A percentile compares a stretch with the other conserved stretches of the same genome.
phyloP scores from a whole-genome alignment of 2,797 vertebrate genomes.

The Falco rusticolus region DNA sequence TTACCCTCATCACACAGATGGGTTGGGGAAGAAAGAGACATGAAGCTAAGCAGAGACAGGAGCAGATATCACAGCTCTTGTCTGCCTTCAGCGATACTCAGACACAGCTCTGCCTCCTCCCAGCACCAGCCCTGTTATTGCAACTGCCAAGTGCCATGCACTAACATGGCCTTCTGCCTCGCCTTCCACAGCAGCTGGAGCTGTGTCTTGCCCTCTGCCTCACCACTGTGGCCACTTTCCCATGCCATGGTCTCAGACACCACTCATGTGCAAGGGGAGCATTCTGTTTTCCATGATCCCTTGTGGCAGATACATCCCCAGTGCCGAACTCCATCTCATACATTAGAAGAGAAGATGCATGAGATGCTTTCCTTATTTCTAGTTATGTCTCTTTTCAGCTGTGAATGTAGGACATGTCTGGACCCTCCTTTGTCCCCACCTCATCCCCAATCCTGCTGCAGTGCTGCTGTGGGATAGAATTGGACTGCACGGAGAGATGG shows the following conservation, averaged over 20 bases:
- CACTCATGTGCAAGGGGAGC: not conserved
- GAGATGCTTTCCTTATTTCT: not conserved
- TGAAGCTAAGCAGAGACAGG: not conserved
- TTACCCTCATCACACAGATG: not conserved
- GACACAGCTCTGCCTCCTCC: not conserved
- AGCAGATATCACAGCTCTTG: not conserved
- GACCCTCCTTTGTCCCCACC: not conserved
- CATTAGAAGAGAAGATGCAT: not conserved
- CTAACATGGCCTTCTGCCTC: not conserved
- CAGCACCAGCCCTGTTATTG: not conserved
- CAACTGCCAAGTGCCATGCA: not conserved
- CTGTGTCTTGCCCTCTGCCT: not conserved
- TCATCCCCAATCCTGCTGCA: not conserved
- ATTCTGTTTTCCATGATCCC: not conserved
- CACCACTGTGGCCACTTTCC: rapidly evolving
- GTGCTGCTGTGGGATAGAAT: not conserved
- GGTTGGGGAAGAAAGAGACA: not conserved
- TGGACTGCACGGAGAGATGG: not conserved
- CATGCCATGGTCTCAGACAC: not conserved
- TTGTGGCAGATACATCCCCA: not conserved
- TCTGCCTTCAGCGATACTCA: rapidly evolving
- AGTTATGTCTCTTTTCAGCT: not conserved
- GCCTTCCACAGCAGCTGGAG: not conserved
- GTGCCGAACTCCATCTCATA: not conserved
- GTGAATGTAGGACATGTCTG: not conserved